These are phyloP conservation scores for Pristionchus mayeri DNA, from an alignment of 2,888 invertebrate genomes.

Conservation along the genomic window DNA sequence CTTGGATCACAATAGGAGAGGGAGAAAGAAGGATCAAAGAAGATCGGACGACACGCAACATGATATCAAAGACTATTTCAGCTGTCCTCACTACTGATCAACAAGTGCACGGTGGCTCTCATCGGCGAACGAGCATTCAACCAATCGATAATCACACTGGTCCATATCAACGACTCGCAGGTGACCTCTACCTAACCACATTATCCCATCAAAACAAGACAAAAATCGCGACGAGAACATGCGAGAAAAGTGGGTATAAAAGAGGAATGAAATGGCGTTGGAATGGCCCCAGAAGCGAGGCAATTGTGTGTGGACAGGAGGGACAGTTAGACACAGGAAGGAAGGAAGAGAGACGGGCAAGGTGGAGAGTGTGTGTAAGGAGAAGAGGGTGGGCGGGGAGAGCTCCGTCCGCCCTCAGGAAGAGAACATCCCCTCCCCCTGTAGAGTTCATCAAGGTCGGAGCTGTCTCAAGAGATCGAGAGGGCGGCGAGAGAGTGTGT, in stretches of 20 bases:
- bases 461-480: neutral
- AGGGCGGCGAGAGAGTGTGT: constrained; percentile 22
- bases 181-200: neutral
- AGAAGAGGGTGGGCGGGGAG: neutral
- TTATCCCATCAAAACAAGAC: neutral
- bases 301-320: constrained; percentile 1
- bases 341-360: neutral
- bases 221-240: neutral
- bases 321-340: neutral
- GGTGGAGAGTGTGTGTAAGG: neutral
- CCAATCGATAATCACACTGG: neutral
- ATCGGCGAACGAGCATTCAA: constrained; percentile 16
- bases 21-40: too few species aligned
- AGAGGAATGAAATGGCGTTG: neutral
- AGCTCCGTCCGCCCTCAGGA: constrained; percentile 16
- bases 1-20: too few species aligned
- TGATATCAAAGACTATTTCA: too few species aligned
- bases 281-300: neutral
- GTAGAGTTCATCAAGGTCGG: constrained; percentile 37
- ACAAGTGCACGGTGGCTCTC: constrained; percentile 5
- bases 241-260: neutral
- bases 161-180: constrained; percentile 23
- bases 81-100: neutral
- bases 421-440: neutral
- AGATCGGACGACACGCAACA: too few species aligned